Percentiles rank a stretch among this genome's conserved stretches.
Conservation (phyloP, 2,797 vertebrate genomes). For the Aratinga solstitialis region DNA sequence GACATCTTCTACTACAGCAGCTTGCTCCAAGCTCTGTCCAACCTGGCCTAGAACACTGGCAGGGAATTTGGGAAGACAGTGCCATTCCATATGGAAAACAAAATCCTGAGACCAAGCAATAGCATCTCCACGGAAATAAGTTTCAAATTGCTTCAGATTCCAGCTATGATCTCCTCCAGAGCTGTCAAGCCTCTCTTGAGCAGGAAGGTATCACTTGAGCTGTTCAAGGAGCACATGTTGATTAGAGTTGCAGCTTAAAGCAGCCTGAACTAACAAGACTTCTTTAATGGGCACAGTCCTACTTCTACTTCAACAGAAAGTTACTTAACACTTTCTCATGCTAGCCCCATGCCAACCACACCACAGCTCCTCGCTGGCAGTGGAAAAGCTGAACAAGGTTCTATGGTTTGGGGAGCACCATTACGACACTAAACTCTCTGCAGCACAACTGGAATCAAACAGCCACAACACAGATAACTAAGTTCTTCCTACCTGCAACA, state of each 20-base stretch:
- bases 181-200: background rate
- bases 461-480: background rate
- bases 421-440: background rate
- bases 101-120: background rate
- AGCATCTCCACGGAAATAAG: background rate
- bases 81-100: background rate
- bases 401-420: background rate
- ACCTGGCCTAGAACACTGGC: background rate
- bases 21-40: background rate
- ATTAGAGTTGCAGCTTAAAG: background rate
- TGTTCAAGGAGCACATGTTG: background rate
- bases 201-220: background rate
- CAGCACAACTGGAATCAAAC: background rate
- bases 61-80: background rate
- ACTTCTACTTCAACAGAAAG: background rate
- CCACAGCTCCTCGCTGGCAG: accelerated
- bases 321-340: background rate
- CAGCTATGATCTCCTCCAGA: background rate
- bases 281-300: background rate
- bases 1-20: background rate
- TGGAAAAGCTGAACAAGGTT: background rate
- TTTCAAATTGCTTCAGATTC: background rate
- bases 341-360: background rate
- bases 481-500: background rate
- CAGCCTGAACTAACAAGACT: background rate